Evolutionary conservation across 2,797 vertebrate genomes (phyloP).

Genomic region (Typhlichthys subterraneus): DNA sequence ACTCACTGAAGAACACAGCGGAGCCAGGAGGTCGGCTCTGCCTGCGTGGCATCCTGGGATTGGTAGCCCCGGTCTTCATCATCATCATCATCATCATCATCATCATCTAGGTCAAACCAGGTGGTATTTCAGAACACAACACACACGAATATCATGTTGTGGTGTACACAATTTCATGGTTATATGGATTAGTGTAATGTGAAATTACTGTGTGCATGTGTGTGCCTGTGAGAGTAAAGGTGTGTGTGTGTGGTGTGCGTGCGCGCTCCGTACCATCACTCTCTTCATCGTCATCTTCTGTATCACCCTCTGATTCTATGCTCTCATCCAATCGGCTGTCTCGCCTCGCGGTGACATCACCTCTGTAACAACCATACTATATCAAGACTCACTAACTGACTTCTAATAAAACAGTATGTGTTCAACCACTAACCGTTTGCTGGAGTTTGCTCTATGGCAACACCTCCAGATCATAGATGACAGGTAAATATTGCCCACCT

Average conservation of each 20-base stretch:
- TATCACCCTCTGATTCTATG: conserved; percentile 75
- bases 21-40: conserved; percentile 63
- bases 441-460: neutral
- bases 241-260: conserved; percentile 7
- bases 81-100: conserved; percentile 40
- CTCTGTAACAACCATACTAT: conserved; percentile 64
- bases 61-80: conserved; percentile 34
- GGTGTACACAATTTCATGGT: conserved; percentile 20
- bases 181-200: neutral
- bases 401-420: conserved; percentile 7
- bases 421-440: conserved; percentile 1
- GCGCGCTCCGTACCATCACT: conserved; percentile 40
- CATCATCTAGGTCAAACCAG: conserved; percentile 54
- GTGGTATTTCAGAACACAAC: conserved; percentile 30
- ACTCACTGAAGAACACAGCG: conserved; percentile 79
- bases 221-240: conserved; percentile 26
- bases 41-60: conserved; percentile 32
- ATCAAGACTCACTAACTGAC: conserved; percentile 27
- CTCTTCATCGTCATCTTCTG: conserved; percentile 70
- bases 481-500: conserved; percentile 57
- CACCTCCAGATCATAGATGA: too few species aligned
- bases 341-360: conserved; percentile 74
- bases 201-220: neutral
- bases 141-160: conserved; percentile 6
- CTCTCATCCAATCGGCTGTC: conserved; percentile 69